A percentile compares a stretch with the other conserved stretches of the same genome.
Conservation (phyloP, 2,888 invertebrate genomes). For the Digitonthophagus gazella region DNA sequence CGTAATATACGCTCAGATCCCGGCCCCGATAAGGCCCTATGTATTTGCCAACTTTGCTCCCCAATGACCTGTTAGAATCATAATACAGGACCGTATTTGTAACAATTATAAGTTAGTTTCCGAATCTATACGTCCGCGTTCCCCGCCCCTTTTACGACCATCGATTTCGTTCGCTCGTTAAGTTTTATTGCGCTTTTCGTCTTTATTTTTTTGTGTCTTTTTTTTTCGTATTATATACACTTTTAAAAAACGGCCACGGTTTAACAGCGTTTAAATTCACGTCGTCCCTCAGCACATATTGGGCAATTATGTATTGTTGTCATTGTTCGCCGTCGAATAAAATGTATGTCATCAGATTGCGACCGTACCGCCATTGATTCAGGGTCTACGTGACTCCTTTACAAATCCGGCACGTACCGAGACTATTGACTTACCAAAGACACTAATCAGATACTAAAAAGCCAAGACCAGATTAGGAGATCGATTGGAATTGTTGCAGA, state of each 20-base stretch:
- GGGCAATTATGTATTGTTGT: background rate
- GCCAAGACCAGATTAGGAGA: background rate
- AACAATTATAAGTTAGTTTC: constrained; percentile 39
- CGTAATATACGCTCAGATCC: constrained; percentile 34
- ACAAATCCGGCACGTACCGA: background rate
- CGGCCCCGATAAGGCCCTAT: constrained; percentile 37
- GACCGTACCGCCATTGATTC: background rate
- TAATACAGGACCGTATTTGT: constrained; percentile 35
- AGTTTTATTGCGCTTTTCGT: background rate
- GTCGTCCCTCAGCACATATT: background rate
- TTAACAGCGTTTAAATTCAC: background rate
- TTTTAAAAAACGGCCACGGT: too few species aligned
- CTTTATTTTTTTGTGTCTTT: background rate
- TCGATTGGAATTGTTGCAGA: background rate
- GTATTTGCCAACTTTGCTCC: constrained; percentile 38
- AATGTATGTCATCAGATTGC: background rate
- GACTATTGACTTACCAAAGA: background rate
- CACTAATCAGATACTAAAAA: background rate
- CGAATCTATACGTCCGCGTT: constrained; percentile 24
- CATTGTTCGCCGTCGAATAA: background rate
- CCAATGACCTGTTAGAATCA: constrained; percentile 38
- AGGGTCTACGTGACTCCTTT: background rate
- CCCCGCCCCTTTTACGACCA: constrained; percentile 17
- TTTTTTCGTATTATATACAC: background rate
- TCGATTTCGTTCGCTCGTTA: constrained; percentile 1